These are phyloP conservation scores for Gnatocerus cornutus DNA, from an alignment of 2,888 invertebrate genomes.

Conservation along the genomic window DNA sequence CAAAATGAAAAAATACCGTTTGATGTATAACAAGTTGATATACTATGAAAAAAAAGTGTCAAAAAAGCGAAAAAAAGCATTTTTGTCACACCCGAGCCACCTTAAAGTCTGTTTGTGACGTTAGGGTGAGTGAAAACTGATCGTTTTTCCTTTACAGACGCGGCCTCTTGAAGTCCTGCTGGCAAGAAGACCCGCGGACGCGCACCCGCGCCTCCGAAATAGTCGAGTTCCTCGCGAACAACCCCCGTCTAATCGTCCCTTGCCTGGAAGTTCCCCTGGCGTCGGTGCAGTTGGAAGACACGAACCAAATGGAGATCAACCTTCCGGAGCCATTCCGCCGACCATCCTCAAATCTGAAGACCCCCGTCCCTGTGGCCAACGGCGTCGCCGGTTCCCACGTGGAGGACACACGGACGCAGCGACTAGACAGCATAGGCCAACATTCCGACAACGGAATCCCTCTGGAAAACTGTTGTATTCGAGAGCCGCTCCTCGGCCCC, in stretches of 20 bases:
- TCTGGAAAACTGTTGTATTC: constrained; percentile 66
- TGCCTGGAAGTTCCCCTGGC: constrained; percentile 85
- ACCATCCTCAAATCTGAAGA: constrained; percentile 41
- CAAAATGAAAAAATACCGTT: too few relatives aligned
- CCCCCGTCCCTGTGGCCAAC: constrained; percentile 60
- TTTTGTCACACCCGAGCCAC: too few relatives aligned
- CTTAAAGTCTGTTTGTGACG: too few relatives aligned
- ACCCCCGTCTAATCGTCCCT: constrained; percentile 84
- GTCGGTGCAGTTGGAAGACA: constrained; percentile 83
- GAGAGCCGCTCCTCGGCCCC: constrained; percentile 66
- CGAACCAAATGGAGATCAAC: constrained; percentile 75
- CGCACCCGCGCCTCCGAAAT: constrained; percentile 87
- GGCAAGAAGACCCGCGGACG: constrained; percentile 80
- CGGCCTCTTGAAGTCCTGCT: constrained; percentile 85
- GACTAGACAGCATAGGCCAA: constrained; percentile 10
- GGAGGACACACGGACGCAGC: not conserved
- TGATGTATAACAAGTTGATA: too few relatives aligned
- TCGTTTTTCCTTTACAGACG: constrained; percentile 73
- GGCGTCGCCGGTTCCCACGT: constrained; percentile 1
- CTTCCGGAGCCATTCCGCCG: constrained; percentile 66
- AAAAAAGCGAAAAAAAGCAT: too few relatives aligned
- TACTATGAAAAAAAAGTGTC: too few relatives aligned
- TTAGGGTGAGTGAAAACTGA: too few relatives aligned
- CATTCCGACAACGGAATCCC: constrained; percentile 56
- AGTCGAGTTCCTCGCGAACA: constrained; percentile 85